These are phyloP conservation scores for Melolontha melolontha DNA, from an alignment of 2,888 invertebrate species.

Conservation along the genomic window DNA sequence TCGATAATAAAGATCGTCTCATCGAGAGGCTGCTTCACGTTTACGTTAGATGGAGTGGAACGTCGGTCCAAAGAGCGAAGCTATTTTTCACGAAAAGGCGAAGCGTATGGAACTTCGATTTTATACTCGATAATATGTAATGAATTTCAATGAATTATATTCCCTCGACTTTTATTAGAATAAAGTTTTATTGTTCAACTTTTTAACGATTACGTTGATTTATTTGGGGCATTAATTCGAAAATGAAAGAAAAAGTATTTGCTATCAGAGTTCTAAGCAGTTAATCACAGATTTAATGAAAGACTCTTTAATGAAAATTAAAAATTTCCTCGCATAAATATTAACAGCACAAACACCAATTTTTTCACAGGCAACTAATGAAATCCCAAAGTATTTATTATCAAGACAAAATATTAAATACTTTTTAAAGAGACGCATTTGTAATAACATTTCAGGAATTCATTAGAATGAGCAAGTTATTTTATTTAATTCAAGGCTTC, in stretches of 20 bases:
- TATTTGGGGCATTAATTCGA: slow-evolving; percentile 32
- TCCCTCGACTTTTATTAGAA: slow-evolving; percentile 39
- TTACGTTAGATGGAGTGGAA: slow-evolving; percentile 24
- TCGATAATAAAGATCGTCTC: slow-evolving; percentile 36
- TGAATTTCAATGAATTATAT: slow-evolving; percentile 44
- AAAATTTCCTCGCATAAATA: no score
- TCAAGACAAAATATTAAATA: no score
- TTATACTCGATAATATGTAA: slow-evolving; percentile 43
- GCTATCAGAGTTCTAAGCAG: slow-evolving; percentile 7
- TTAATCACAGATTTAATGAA: no score
- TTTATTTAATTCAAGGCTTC: no score
- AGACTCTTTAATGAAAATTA: no score
- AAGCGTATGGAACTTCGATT: slow-evolving; percentile 36
- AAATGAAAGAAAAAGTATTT: slow-evolving; percentile 10
- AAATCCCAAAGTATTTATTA: no score
- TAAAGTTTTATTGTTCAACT: slow-evolving; percentile 42
- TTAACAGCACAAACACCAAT: no score
- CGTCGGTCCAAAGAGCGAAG: slow-evolving; percentile 18
- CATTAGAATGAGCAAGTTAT: no score
- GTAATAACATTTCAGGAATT: no score
- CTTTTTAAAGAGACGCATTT: no score
- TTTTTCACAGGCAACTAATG: no score
- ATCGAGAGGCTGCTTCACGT: slow-evolving; percentile 30
- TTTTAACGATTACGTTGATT: slow-evolving; percentile 32
- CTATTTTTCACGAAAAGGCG: slow-evolving; percentile 34